Evolutionary conservation across 2,113 vertebrate species (phyloP), one percentile per base, ranked within the genome.

Genomic region (Bubo bubo): DNA sequence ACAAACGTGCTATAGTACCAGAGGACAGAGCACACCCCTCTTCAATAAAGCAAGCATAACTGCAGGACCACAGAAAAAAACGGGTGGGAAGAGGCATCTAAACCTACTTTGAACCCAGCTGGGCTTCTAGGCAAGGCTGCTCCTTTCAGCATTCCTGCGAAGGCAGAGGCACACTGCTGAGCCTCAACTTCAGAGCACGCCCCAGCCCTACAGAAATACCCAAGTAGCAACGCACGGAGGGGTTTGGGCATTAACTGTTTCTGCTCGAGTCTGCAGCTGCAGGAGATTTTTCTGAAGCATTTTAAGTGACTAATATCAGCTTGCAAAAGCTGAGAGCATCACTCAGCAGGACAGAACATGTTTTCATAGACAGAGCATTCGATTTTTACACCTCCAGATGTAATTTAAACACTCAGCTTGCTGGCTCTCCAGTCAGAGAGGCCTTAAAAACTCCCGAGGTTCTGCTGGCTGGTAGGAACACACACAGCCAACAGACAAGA

Each of bases 301-400:
- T 86, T 86, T 37, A 92, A 95, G 71, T 64, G 90, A 96, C 53
- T 34, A 88, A n/a, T 20, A n/a, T 67, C 71, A 89, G 91, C 35
- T 79, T 87, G 58, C 37, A 53, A 82, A 35, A 88, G 73, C 72
- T 47, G 27, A 59, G 73, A 82, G 68, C 59, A 59, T 53, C 88
- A 64, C 73, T 94, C 90, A 76, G 92, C 66, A 95, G 79, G 82
- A 59, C 74, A 94, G 49, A 80, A 53, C 7, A n/a, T 11, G 52
- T 77, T 93, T 94, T 77, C 56, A 43, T 60, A 88, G 80, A 55
- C 5, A 68, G 2, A 90, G 45, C 28, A 27, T 39, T 45, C 4
- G 2, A 91, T 83, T 90, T 95, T 76, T 74, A 87, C 30, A 90
- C 76, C 79, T 67, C 56, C 24, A 74, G 50, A 63, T 35, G 49